phyloP scores from a whole-genome alignment of 2,113 vertebrate genomes.

The Hippopotamus amphibius region DNA sequence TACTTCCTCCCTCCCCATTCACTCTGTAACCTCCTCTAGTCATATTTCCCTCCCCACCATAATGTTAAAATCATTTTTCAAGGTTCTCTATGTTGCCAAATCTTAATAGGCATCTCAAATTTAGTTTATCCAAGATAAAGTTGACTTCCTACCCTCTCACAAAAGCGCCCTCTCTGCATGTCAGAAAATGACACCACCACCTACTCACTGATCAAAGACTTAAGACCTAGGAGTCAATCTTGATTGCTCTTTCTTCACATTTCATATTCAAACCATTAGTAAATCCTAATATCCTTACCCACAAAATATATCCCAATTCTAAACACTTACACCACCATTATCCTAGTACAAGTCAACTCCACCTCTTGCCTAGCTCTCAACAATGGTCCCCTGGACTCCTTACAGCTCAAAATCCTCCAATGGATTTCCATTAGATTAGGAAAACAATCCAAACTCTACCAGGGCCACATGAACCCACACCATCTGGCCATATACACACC shows the following conservation, averaged over 20 bases:
- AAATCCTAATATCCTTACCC: neutral
- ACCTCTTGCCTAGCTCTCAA: neutral
- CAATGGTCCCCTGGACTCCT: neutral
- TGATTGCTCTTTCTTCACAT: neutral
- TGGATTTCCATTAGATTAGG: neutral
- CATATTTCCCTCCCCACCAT: neutral
- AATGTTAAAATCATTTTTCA: conserved; percentile 22
- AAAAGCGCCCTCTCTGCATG: neutral
- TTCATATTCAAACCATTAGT: conserved; percentile 39
- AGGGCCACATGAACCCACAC: neutral
- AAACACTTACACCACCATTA: neutral
- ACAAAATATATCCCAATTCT: neutral
- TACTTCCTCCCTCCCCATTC: neutral
- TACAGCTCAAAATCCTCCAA: neutral
- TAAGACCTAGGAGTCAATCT: conserved; percentile 26
- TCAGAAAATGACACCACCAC: neutral
- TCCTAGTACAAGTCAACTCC: neutral
- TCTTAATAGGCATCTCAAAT: neutral
- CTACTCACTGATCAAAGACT: neutral
- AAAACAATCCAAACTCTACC: conserved; percentile 13
- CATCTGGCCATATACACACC: neutral
- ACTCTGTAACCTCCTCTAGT: neutral
- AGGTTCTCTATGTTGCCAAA: neutral
- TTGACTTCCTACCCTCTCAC: conserved; percentile 3
- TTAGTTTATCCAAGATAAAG: conserved; percentile 37